phyloP scores from a whole-genome alignment of 2,797 vertebrate species.

The Limnodromus scolopaceus region DNA sequence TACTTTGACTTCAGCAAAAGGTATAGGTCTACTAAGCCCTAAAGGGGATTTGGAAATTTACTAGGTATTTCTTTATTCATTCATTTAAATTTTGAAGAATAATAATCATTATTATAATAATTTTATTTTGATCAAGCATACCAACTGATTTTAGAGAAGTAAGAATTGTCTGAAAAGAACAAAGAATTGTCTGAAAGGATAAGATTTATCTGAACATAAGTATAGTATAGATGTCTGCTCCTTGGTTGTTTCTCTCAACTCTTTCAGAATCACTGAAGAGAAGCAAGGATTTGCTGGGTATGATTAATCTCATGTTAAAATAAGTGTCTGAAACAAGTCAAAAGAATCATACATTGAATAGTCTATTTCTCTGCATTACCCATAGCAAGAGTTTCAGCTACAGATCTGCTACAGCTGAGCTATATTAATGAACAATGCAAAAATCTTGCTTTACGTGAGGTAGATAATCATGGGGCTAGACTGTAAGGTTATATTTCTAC shows the following conservation, averaged over 20 bases:
- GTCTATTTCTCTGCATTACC: neutral
- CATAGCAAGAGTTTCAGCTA: neutral
- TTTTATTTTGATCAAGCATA: neutral
- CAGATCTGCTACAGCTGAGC: neutral
- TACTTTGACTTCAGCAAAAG: neutral
- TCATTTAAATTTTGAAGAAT: neutral
- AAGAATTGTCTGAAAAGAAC: neutral
- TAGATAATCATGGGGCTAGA: neutral
- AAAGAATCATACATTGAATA: neutral
- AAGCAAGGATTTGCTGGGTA: neutral
- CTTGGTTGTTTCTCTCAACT: neutral
- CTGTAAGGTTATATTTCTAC: neutral
- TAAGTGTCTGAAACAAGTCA: neutral
- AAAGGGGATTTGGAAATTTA: neutral
- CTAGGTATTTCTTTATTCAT: neutral
- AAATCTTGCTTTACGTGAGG: neutral
- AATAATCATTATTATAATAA: neutral
- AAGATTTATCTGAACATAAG: neutral
- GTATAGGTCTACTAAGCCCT: neutral
- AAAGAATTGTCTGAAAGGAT: neutral
- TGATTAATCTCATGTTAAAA: neutral
- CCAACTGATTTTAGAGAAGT: neutral
- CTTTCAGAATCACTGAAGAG: neutral
- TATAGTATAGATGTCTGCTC: neutral
- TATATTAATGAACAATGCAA: neutral